These are phyloP conservation scores for Neomonachus schauinslandi DNA, from an alignment of 2,113 vertebrate genomes.

Conservation along the genomic window DNA sequence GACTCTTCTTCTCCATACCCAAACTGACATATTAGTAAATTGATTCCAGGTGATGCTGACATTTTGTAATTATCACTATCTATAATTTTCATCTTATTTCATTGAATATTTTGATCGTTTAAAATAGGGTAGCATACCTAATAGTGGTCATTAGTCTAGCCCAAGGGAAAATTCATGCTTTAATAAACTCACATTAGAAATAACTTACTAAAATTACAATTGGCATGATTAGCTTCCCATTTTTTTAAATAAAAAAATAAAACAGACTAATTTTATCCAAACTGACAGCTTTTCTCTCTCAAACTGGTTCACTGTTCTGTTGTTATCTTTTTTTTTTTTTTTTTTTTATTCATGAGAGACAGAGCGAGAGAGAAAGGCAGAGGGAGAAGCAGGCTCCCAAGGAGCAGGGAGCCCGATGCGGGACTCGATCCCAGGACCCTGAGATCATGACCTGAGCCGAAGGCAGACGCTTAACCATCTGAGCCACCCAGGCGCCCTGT, in stretches of 20 bases:
- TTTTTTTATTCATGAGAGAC: no score
- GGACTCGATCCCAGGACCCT: no score
- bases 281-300: constrained; percentile 49
- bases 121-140: constrained; percentile 61
- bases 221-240: constrained; percentile 47
- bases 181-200: constrained; percentile 76
- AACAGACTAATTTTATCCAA: constrained; percentile 27
- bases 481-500: no score
- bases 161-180: constrained; percentile 65
- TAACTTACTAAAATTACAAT: constrained; percentile 72
- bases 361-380: no score
- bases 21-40: constrained; percentile 60
- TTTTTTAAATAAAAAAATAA: constrained; percentile 57
- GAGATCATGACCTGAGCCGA: no score
- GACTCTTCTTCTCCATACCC: background rate
- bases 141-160: constrained; percentile 75
- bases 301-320: constrained; percentile 6
- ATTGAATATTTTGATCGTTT: constrained; percentile 73
- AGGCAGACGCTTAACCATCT: no score
- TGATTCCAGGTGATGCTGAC: constrained; percentile 73
- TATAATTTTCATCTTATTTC: constrained; percentile 71
- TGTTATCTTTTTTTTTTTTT: no score
- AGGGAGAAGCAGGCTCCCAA: no score
- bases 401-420: no score
- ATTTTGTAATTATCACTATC: constrained; percentile 73